Evolutionary conservation across 2,113 vertebrate species (phyloP).

Genomic region (Trogon surrucura): DNA sequence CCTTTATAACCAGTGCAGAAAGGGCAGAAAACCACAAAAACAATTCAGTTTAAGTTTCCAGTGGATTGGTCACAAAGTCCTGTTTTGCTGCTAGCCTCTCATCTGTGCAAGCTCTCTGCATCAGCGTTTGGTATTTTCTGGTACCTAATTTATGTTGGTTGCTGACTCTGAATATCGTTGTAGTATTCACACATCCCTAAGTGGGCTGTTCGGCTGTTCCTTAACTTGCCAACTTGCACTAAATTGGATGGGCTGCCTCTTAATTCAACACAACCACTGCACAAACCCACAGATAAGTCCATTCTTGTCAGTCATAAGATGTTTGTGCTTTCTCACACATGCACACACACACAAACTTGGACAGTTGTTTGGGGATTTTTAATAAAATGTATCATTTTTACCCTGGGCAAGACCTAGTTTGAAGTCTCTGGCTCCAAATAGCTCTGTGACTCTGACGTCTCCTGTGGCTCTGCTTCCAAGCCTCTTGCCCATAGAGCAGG

Average conservation of each 20-base stretch:
- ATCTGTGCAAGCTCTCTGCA: background rate
- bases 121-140: background rate
- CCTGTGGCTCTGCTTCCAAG: background rate
- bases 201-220: accelerated
- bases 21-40: background rate
- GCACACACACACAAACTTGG: background rate
- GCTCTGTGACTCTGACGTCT: background rate
- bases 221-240: background rate
- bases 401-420: background rate
- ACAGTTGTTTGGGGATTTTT: background rate
- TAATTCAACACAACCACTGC: background rate
- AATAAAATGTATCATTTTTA: background rate
- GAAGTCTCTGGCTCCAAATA: background rate
- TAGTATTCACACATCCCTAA: background rate
- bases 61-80: background rate
- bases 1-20: background rate
- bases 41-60: background rate
- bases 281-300: background rate
- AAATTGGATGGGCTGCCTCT: background rate
- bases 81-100: background rate
- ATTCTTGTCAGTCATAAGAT: background rate
- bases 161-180: background rate
- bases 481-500: background rate
- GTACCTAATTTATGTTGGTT: background rate
- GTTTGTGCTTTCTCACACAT: background rate